Percentiles rank a stretch among this genome's conserved stretches.
Conservation (phyloP, 1,140 invertebrate species). For the Octopus sinensis region DNA sequence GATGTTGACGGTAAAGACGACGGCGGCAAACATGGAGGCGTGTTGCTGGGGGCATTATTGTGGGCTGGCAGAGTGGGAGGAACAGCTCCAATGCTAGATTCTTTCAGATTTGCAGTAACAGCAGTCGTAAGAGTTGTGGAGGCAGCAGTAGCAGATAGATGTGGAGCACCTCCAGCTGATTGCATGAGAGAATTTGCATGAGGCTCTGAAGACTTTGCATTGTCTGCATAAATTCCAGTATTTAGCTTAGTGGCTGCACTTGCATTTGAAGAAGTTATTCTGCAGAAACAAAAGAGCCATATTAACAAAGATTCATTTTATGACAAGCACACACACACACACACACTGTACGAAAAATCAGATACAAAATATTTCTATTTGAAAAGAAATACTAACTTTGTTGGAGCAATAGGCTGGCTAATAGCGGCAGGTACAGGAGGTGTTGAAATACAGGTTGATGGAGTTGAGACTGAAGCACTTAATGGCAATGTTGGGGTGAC, state of each 20-base stretch:
- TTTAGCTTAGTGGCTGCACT: not conserved
- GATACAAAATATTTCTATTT: too few species aligned
- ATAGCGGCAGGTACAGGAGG: not conserved
- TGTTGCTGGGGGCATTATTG: not conserved
- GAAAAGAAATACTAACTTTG: not conserved
- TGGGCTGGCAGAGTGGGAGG: not conserved
- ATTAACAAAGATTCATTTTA: too few species aligned
- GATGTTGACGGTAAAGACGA: slow-evolving; percentile 3
- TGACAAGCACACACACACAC: too few species aligned
- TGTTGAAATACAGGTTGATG: not conserved
- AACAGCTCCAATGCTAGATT: not conserved
- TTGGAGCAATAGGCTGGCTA: not conserved
- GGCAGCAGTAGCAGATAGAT: not conserved
- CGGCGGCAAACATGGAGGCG: not conserved
- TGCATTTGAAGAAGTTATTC: not conserved
- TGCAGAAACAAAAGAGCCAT: not conserved
- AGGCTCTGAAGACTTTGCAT: not conserved
- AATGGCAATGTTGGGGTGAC: not conserved
- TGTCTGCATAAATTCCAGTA: not conserved
- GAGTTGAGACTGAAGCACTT: not conserved
- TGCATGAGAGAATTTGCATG: not conserved
- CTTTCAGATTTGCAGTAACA: slow-evolving; percentile 1
- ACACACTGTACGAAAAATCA: too few species aligned
- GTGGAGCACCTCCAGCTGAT: not conserved
- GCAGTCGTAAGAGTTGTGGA: not conserved